A percentile compares a stretch with the other conserved stretches of the same genome.
Evolutionary conservation across 2,797 vertebrate genomes (phyloP).

Genomic region (Sylvia borin): DNA sequence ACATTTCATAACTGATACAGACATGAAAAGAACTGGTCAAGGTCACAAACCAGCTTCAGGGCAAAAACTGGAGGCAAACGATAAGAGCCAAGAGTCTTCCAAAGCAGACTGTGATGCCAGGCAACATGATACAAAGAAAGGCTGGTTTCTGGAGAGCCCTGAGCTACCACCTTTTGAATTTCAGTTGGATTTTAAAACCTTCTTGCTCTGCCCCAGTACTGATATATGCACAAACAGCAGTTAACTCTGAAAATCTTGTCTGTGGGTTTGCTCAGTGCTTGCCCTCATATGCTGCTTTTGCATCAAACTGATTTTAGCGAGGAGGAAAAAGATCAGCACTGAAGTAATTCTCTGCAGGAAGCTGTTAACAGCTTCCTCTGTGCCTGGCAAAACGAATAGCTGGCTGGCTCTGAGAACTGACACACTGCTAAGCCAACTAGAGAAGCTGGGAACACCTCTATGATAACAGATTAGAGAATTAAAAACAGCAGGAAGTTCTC

Average conservation of each 20-base stretch:
- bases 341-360: background rate
- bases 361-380: background rate
- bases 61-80: background rate
- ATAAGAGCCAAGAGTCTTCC: background rate
- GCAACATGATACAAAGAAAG: background rate
- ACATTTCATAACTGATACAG: background rate
- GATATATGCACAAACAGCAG: background rate
- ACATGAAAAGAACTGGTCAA: background rate
- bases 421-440: background rate
- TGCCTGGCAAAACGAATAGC: background rate
- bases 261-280: background rate
- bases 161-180: background rate
- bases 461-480: background rate
- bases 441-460: background rate
- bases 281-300: background rate
- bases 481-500: rapidly evolving
- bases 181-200: background rate
- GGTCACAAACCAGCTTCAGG: background rate
- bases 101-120: background rate
- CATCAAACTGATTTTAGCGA: background rate
- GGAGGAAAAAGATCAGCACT: background rate
- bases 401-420: background rate
- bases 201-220: background rate
- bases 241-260: background rate
- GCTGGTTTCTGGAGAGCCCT: background rate